A percentile compares a stretch with the other conserved stretches of the same genome.
phyloP scores from a whole-genome alignment of 1,140 invertebrate species.

The Psix sp. region DNA sequence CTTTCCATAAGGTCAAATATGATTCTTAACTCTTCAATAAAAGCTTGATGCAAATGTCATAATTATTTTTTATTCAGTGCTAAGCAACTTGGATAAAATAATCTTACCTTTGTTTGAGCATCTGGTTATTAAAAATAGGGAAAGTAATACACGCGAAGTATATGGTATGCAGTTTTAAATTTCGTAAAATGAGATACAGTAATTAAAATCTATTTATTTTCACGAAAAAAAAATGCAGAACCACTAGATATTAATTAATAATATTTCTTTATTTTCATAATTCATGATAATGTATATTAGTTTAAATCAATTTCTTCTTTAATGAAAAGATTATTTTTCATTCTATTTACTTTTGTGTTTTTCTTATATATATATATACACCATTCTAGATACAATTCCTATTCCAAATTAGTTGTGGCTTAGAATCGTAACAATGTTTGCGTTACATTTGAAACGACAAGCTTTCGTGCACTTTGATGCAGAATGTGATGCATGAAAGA shows the following conservation, averaged over 20 bases:
- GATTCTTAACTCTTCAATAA: slow-evolving; percentile 46
- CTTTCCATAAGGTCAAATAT: slow-evolving; percentile 18
- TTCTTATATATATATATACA: background rate
- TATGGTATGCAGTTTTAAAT: slow-evolving; percentile 38
- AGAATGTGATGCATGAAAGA: slow-evolving; percentile 28
- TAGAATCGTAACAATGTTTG: slow-evolving; percentile 32
- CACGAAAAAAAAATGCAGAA: slow-evolving; percentile 27
- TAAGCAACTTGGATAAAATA: slow-evolving; percentile 44
- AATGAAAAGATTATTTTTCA: slow-evolving; percentile 1
- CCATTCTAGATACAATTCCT: slow-evolving; percentile 1
- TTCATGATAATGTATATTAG: too few species aligned
- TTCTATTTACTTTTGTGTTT: background rate
- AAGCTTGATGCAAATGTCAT: slow-evolving; percentile 22
- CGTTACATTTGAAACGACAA: slow-evolving; percentile 7
- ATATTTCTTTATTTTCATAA: too few species aligned
- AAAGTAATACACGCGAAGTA: slow-evolving; percentile 42
- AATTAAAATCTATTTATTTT: slow-evolving; percentile 46
- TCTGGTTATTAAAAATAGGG: too few species aligned
- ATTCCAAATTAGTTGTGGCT: slow-evolving; percentile 14
- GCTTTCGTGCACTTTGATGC: slow-evolving; percentile 26
- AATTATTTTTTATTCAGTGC: slow-evolving; percentile 35
- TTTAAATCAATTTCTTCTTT: too few species aligned
- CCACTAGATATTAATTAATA: slow-evolving; percentile 23
- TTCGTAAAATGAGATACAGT: slow-evolving; percentile 44
- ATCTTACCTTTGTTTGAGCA: slow-evolving; percentile 35